These are phyloP conservation scores for Notospermus geniculatus DNA, from an alignment of 1,140 invertebrate species.

Conservation along the genomic window DNA sequence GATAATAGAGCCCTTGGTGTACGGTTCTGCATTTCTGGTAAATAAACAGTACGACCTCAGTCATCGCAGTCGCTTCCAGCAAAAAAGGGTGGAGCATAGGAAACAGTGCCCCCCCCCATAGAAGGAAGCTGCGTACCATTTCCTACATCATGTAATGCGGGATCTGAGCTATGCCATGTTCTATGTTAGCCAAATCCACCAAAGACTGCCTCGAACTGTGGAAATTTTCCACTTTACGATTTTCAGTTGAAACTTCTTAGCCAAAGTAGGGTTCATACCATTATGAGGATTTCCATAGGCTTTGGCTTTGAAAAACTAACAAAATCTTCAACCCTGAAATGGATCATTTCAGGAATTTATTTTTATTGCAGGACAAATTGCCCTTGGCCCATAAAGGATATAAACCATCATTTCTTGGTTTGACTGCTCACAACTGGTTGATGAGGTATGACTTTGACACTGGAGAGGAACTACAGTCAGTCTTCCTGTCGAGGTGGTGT, in stretches of 20 bases:
- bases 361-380: conserved; percentile 9
- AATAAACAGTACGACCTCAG: too few species aligned
- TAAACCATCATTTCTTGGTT: conserved; percentile 2
- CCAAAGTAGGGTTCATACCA: not conserved
- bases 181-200: too few species aligned
- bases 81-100: too few species aligned
- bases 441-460: conserved; percentile 15
- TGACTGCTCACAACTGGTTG: conserved; percentile 16
- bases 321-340: not conserved
- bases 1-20: conserved; percentile 10
- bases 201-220: too few species aligned
- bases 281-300: not conserved
- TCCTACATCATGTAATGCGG: too few species aligned
- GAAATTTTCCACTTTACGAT: not conserved
- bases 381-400: conserved; percentile 2
- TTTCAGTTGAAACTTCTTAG: not conserved
- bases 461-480: conserved; percentile 10
- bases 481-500: conserved; percentile 3
- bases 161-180: too few species aligned
- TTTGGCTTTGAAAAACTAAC: not conserved
- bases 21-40: not conserved
- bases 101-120: too few species aligned
- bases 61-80: too few species aligned
- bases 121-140: too few species aligned
- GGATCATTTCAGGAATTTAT: not conserved